Evolutionary conservation across 2,113 vertebrate species (phyloP), one percentile per base, ranked within the genome.

Genomic region (Numida meleagris): DNA sequence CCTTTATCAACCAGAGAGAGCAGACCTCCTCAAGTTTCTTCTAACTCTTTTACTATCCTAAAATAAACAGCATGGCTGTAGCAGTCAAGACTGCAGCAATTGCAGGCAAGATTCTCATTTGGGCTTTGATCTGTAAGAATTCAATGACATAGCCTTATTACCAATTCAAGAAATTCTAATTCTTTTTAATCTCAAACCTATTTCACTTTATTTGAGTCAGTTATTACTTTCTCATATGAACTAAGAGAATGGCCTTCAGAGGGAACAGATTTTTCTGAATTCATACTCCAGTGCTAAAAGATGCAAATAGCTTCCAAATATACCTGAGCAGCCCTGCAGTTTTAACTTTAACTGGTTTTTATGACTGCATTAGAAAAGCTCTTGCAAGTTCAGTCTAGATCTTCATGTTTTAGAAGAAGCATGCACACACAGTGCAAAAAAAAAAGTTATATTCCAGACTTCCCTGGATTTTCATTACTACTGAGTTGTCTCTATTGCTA

Each of bases 141-240:
- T 89, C 3, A 5, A 58, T 76, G 63, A 33, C 12, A 42, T 48
- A 27, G 12, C 45, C 71, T 63, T 88, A 88, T 96, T 85, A 88
- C 17, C 6, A 57, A 57, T 71, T 80, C n/a, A 88, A 57, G 6
- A 81, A 82, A 90, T 63, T 86, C 55, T 46, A 91, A n/a, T 77
- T 40, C 83, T 29, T 91, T 83, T 88, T 94, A 90, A 89, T 51
- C 78, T 42, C 59, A 87, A 92, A 29, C 63, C 25, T 38, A 36
- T 72, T 85, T 86, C 87, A 91, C 90, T 95, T 73, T 73, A 34
- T 21, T 88, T 88, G 45, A 86, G 19, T 83, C 57, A 82, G 36
- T 88, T 87, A 70, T 46, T 93, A 79, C 68, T 95, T 96, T 86
- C 20, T n/a, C 74, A 72, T 66, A 70, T 33, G 86, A 90, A 66